A percentile compares a stretch with the other conserved stretches of the same genome.
These are phyloP conservation scores for Drosophila trichaetosa DNA, from an alignment of 2,888 invertebrate genomes.

Conservation along the genomic window DNA sequence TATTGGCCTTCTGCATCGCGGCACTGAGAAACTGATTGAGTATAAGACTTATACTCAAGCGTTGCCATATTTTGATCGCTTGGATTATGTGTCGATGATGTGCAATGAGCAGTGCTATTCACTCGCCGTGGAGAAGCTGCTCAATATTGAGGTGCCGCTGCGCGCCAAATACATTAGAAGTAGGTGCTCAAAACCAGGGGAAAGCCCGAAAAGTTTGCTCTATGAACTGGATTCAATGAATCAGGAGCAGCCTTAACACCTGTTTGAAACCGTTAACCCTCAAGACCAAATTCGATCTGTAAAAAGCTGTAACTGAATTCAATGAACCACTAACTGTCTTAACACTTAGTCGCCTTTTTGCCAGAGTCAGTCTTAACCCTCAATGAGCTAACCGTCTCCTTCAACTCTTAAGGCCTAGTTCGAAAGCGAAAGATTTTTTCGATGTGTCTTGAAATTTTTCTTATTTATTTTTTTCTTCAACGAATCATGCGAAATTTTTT, in stretches of 20 bases:
- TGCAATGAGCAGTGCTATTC: slow-evolving; percentile 99
- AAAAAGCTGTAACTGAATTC: neutral
- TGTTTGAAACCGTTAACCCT: neutral
- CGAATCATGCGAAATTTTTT: neutral
- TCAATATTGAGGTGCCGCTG: slow-evolving; percentile 97
- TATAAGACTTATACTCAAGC: slow-evolving; percentile 99
- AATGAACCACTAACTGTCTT: neutral
- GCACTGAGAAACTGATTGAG: slow-evolving; percentile 98
- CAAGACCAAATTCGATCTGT: neutral
- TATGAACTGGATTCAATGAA: too few relatives aligned
- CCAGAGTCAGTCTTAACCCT: too few relatives aligned
- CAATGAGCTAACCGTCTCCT: too few relatives aligned
- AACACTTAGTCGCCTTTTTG: neutral
- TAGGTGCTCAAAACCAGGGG: slow-evolving; percentile 85
- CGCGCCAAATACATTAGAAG: slow-evolving; percentile 98
- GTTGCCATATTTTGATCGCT: slow-evolving; percentile 98
- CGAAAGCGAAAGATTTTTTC: too few relatives aligned
- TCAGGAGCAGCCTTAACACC: neutral
- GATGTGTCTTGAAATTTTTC: too few relatives aligned
- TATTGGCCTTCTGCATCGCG: slow-evolving; percentile 98
- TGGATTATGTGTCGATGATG: slow-evolving; percentile 99
- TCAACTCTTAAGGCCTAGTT: too few relatives aligned
- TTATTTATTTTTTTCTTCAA: neutral
- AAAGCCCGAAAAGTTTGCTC: too few relatives aligned
- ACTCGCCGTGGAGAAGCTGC: slow-evolving; percentile 96